Percentiles rank a stretch among this genome's conserved stretches.
These are phyloP conservation scores for Phaethornis superciliosus DNA, from an alignment of 2,113 vertebrate species.

Conservation along the genomic window DNA sequence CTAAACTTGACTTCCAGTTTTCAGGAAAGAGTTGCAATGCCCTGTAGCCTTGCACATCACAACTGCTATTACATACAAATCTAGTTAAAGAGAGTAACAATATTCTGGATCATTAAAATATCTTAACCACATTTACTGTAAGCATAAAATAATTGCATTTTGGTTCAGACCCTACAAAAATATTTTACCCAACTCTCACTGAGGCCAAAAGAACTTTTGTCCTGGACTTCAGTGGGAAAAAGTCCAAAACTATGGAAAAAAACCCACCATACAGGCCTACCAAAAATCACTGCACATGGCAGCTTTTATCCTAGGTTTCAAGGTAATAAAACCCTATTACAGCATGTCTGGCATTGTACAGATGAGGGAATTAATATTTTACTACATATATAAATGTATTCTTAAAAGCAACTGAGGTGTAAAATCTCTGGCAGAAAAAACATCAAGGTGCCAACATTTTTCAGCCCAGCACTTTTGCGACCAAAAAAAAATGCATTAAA, in stretches of 20 bases:
- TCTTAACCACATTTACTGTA: slow-evolving; percentile 26
- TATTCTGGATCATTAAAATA: slow-evolving; percentile 7
- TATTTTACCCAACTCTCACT: neutral
- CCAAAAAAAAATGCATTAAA: slow-evolving; percentile 28
- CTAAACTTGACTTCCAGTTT: neutral
- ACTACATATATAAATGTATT: slow-evolving; percentile 42
- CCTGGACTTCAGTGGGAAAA: neutral
- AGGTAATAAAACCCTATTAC: slow-evolving; percentile 45
- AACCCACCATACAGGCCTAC: neutral
- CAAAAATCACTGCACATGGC: neutral
- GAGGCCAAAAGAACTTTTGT: slow-evolving; percentile 12
- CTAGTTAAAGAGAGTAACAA: neutral
- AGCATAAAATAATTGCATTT: slow-evolving; percentile 36
- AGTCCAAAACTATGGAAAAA: neutral
- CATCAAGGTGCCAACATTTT: slow-evolving; percentile 21
- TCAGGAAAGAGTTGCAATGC: neutral
- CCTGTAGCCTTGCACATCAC: neutral
- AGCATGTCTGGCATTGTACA: slow-evolving; percentile 64
- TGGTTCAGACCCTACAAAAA: slow-evolving; percentile 45
- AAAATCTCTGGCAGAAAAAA: slow-evolving; percentile 50
- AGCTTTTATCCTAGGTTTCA: slow-evolving; percentile 51
- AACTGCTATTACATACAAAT: neutral
- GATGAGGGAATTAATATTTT: slow-evolving; percentile 45
- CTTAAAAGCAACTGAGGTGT: slow-evolving; percentile 51
- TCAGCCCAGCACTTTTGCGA: neutral